These are phyloP conservation scores for Spermophilus dauricus DNA, from an alignment of 2,113 vertebrate genomes.

Conservation along the genomic window DNA sequence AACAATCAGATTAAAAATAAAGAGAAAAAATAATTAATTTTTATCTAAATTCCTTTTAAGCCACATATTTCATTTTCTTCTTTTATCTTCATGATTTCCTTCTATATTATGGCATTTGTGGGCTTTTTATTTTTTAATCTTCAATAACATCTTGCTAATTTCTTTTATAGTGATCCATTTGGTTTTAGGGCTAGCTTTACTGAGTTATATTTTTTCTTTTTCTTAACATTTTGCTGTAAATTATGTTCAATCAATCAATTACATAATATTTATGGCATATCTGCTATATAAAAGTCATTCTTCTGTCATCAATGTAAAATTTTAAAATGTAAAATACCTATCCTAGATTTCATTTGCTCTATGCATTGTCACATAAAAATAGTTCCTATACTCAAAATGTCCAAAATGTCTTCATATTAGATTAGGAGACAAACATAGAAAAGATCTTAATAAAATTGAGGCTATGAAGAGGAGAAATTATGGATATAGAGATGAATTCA, in stretches of 20 bases:
- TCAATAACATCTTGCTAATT: neutral
- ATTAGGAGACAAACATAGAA: neutral
- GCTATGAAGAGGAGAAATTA: neutral
- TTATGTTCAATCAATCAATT: neutral
- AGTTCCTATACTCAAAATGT: neutral
- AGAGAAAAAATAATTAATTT: neutral
- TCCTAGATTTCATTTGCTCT: constrained; percentile 11
- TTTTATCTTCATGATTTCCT: neutral
- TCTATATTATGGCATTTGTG: neutral
- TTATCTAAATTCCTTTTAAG: constrained; percentile 47
- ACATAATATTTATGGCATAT: neutral
- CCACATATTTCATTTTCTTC: neutral
- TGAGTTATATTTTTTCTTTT: neutral
- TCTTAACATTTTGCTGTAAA: constrained; percentile 24
- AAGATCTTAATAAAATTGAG: neutral
- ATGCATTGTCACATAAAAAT: neutral
- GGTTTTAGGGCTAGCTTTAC: neutral
- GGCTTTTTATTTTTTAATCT: neutral
- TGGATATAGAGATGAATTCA: neutral
- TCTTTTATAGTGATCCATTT: neutral
- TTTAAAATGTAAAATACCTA: neutral
- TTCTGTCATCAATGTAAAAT: constrained; percentile 11
- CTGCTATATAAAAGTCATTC: neutral
- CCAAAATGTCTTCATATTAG: constrained; percentile 1
- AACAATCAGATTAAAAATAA: neutral